A percentile compares a stretch with the other conserved stretches of the same genome.
Evolutionary conservation across 2,888 invertebrate species (phyloP).

Genomic region (Brachyopa scutellaris): DNA sequence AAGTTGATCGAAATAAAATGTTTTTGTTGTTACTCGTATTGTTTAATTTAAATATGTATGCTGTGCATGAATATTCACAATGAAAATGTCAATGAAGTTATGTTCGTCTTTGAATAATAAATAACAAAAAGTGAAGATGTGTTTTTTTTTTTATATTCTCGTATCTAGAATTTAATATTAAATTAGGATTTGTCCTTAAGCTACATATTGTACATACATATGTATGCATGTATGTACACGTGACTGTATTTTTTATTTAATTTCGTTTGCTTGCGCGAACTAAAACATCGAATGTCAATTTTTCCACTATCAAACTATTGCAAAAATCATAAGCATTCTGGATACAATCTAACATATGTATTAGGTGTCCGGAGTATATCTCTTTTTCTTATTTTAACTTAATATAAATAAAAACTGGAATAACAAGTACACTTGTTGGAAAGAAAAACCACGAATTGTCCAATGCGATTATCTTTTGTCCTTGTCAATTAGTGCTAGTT

Average conservation of each 20-base stretch:
- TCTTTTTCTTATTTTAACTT: too few relatives aligned
- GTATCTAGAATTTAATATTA: background rate
- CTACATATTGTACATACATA: background rate
- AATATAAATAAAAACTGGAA: too few relatives aligned
- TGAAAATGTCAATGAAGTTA: conserved; percentile 33
- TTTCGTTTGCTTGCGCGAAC: conserved; percentile 7
- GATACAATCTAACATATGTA: too few relatives aligned
- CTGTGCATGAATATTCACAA: conserved; percentile 53
- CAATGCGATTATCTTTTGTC: too few relatives aligned
- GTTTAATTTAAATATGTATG: conserved; percentile 37
- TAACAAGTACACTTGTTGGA: too few relatives aligned
- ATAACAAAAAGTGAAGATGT: conserved; percentile 39
- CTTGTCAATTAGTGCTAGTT: too few relatives aligned
- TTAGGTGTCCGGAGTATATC: too few relatives aligned
- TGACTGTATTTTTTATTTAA: background rate
- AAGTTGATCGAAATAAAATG: too few relatives aligned
- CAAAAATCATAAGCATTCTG: too few relatives aligned
- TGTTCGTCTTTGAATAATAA: conserved; percentile 44
- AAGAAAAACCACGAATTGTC: too few relatives aligned
- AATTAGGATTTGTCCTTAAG: background rate
- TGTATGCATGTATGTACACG: background rate
- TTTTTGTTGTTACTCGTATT: conserved; percentile 18
- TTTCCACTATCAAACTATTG: conserved; percentile 1
- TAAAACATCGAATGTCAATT: conserved; percentile 64
- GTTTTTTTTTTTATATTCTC: conserved; percentile 1